Conservation (phyloP, 1,140 invertebrate species). For the Idris sp. region DNA sequence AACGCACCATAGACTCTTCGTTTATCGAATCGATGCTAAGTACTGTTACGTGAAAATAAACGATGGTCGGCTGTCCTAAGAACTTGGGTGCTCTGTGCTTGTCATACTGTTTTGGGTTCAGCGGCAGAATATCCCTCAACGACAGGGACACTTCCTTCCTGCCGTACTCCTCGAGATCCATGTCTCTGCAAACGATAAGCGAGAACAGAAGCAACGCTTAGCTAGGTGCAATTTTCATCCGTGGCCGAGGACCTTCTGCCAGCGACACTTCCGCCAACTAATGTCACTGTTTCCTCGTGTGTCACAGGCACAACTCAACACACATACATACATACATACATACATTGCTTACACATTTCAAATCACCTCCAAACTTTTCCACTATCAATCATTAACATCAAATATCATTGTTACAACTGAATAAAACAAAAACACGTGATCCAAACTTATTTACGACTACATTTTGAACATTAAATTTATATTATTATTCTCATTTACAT, state of each 20-base stretch:
- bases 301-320: constrained; percentile 42
- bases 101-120: constrained; percentile 91
- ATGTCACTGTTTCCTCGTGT: constrained; percentile 54
- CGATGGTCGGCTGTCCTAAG: constrained; percentile 89
- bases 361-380: constrained; percentile 26
- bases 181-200: constrained; percentile 69
- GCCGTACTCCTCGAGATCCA: constrained; percentile 74
- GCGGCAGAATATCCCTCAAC: constrained; percentile 88
- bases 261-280: constrained; percentile 57
- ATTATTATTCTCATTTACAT: too few relatives aligned
- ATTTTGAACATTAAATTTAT: too few relatives aligned
- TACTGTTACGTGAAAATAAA: constrained; percentile 93
- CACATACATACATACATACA: constrained; percentile 1
- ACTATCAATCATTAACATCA: constrained; percentile 43
- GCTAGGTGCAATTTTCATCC: constrained; percentile 52
- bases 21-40: constrained; percentile 92
- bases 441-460: too few relatives aligned
- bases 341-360: constrained; percentile 30
- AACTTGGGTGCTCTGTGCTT: constrained; percentile 93
- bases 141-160: constrained; percentile 80
- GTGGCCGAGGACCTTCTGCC: constrained; percentile 40
- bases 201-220: constrained; percentile 56
- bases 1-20: constrained; percentile 92
- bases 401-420: too few relatives aligned
- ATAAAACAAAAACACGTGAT: too few relatives aligned